Evolutionary conservation across 2,113 vertebrate species (phyloP).

Genomic region (Takifugu bimaculatus): DNA sequence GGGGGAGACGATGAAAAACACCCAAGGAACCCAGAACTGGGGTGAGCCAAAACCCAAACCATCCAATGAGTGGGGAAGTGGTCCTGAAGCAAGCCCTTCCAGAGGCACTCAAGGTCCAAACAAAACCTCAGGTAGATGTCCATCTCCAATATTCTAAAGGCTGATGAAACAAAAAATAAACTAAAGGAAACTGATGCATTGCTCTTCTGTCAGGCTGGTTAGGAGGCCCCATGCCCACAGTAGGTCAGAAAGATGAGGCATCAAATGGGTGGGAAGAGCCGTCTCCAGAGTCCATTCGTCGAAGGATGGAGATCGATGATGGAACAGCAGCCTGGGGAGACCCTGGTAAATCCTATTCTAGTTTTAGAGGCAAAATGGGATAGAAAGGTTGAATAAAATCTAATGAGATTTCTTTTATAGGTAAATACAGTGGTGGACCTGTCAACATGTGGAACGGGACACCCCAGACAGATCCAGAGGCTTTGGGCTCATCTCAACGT

Average conservation of each 20-base stretch:
- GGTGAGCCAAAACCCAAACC: conserved; percentile 78
- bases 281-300: conserved; percentile 91
- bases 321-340: conserved; percentile 98
- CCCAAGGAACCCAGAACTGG: conserved; percentile 78
- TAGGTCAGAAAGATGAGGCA: conserved; percentile 80
- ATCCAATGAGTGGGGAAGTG: conserved; percentile 87
- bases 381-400: neutral
- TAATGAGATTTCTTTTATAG: conserved; percentile 10
- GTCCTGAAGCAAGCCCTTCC: conserved; percentile 73
- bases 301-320: conserved; percentile 96
- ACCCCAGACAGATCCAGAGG: conserved; percentile 80
- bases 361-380: neutral
- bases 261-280: conserved; percentile 95
- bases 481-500: conserved; percentile 57
- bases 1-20: conserved; percentile 82
- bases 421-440: conserved; percentile 66
- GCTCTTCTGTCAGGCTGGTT: conserved; percentile 79
- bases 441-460: conserved; percentile 96
- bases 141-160: neutral
- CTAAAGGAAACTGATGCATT: neutral
- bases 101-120: conserved; percentile 48
- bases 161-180: neutral
- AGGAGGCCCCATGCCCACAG: conserved; percentile 83
- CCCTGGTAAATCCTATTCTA: conserved; percentile 70
- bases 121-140: conserved; percentile 72